phyloP scores from a whole-genome alignment of 2,113 vertebrate species.

The Nannobrachium achirus region DNA sequence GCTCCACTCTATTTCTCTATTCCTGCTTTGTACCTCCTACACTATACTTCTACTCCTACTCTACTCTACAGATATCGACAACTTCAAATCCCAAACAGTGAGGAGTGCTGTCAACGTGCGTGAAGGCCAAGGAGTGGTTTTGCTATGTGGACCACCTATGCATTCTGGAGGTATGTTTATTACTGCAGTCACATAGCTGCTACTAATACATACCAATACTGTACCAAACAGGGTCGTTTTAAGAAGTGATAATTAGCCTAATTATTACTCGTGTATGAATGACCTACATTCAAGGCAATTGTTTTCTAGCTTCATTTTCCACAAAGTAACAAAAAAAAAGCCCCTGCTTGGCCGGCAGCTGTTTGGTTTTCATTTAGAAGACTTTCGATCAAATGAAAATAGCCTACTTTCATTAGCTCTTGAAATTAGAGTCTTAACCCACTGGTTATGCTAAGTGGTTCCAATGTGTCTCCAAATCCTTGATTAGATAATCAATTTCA shows the following conservation, averaged over 20 bases:
- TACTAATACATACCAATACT: too few relatives aligned
- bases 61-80: slow-evolving; percentile 85
- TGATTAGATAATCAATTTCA: slow-evolving; percentile 51
- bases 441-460: slow-evolving; percentile 40
- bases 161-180: slow-evolving; percentile 87
- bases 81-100: slow-evolving; percentile 83
- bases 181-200: background rate
- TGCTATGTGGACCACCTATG: slow-evolving; percentile 87
- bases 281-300: too few relatives aligned
- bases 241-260: too few relatives aligned
- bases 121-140: slow-evolving; percentile 93
- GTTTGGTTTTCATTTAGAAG: slow-evolving; percentile 36
- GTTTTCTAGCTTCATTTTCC: background rate
- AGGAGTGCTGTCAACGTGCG: slow-evolving; percentile 91
- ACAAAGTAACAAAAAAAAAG: slow-evolving; percentile 1
- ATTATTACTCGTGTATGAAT: too few relatives aligned
- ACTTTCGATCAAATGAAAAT: slow-evolving; percentile 54
- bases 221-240: too few relatives aligned
- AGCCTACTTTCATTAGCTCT: too few relatives aligned
- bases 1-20: too few relatives aligned
- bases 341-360: background rate
- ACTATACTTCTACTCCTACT: background rate
- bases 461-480: slow-evolving; percentile 28
- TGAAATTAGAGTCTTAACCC: slow-evolving; percentile 45
- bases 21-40: too few relatives aligned